Evolutionary conservation across 2,797 vertebrate species (phyloP).

Genomic region (Eremophila alpestris): DNA sequence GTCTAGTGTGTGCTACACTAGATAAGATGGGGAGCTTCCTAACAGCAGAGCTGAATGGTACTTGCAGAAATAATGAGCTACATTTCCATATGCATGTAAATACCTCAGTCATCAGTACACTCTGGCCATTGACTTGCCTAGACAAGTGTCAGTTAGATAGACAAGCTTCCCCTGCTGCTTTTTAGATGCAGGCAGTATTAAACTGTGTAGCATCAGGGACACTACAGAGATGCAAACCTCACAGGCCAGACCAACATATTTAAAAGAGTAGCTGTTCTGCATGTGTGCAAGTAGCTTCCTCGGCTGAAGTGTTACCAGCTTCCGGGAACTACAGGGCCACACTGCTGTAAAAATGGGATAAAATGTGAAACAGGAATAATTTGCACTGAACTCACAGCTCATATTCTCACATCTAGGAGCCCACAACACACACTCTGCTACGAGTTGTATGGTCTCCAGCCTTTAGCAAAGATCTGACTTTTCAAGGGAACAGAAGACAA

Average conservation of each 20-base stretch:
- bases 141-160: background rate
- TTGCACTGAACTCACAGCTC: background rate
- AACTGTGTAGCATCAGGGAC: background rate
- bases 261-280: background rate
- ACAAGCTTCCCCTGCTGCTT: background rate
- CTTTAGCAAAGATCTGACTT: background rate
- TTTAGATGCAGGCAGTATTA: background rate
- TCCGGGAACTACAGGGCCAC: background rate
- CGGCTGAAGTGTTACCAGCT: background rate
- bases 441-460: background rate
- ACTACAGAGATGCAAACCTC: background rate
- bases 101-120: background rate
- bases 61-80: constrained; percentile 11
- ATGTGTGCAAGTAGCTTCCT: background rate
- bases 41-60: background rate
- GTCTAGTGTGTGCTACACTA: background rate
- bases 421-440: background rate
- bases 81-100: background rate
- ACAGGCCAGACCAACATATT: background rate
- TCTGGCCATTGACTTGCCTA: background rate
- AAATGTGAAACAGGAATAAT: background rate
- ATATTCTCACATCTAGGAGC: accelerated
- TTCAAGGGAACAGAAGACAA: background rate
- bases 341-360: background rate
- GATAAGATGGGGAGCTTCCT: background rate